phyloP scores from a whole-genome alignment of 2,797 vertebrate species.

The Eptatretus atami region DNA sequence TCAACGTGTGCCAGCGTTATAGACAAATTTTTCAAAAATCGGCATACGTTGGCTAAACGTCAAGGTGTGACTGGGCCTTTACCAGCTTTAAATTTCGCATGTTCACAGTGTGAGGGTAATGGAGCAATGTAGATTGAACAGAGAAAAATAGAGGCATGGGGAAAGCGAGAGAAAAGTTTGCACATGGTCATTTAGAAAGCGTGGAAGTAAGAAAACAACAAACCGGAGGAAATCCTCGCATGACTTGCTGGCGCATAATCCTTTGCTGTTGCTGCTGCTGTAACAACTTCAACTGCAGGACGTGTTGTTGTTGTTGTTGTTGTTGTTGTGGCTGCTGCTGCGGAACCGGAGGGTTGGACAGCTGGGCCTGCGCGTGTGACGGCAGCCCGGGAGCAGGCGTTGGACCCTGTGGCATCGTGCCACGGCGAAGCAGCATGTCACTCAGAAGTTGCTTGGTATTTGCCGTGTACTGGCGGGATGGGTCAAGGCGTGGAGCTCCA shows the following conservation, averaged over 20 bases:
- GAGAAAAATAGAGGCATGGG: too few species aligned
- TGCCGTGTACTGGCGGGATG: background rate
- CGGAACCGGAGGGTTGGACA: too few species aligned
- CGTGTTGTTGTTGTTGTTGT: background rate
- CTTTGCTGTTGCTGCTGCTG: conserved; percentile 2
- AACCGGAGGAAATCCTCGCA: background rate
- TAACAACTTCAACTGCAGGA: conserved; percentile 2
- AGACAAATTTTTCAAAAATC: too few species aligned
- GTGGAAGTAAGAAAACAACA: background rate
- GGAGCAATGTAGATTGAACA: too few species aligned
- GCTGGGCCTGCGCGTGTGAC: background rate
- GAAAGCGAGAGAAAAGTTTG: too few species aligned
- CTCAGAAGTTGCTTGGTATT: conserved; percentile 3
- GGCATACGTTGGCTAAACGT: too few species aligned
- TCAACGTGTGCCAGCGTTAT: too few species aligned
- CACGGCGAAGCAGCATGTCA: conserved; percentile 4
- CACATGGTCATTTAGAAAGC: too few species aligned
- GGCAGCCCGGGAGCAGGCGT: background rate
- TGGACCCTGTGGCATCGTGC: background rate
- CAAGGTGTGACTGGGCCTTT: too few species aligned
- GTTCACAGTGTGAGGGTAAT: too few species aligned
- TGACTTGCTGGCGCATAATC: conserved; percentile 3
- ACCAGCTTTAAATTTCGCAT: too few species aligned
- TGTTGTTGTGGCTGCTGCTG: background rate
- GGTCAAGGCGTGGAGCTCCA: conserved; percentile 2